These are phyloP conservation scores for Tamias sibiricus DNA, from an alignment of 2,113 vertebrate genomes.

Conservation along the genomic window DNA sequence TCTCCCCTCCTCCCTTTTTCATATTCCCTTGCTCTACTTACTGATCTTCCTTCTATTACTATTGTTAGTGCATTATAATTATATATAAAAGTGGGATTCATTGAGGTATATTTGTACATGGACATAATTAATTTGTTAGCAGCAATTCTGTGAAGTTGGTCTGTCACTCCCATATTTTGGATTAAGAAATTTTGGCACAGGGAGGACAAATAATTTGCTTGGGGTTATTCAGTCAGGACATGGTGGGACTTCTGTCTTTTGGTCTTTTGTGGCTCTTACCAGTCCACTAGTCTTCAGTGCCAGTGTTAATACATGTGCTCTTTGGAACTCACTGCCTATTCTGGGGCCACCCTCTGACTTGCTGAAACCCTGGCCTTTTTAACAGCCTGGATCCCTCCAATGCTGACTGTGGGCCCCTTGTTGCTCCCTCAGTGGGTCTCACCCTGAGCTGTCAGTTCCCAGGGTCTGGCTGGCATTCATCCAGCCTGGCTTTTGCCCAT, in stretches of 20 bases:
- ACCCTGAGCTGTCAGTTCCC: rapidly evolving
- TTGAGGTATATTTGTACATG: too few relatives aligned
- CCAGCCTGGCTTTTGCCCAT: not conserved
- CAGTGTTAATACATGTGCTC: not conserved
- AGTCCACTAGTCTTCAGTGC: not conserved
- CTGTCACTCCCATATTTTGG: not conserved
- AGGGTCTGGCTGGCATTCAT: not conserved
- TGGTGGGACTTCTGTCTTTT: not conserved
- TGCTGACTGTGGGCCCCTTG: too few relatives aligned
- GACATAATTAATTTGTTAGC: too few relatives aligned
- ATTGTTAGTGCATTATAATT: too few relatives aligned
- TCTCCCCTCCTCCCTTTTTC: too few relatives aligned
- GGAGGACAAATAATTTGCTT: not conserved
- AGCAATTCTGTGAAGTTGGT: not conserved
- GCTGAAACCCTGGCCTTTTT: not conserved
- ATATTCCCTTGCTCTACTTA: too few relatives aligned
- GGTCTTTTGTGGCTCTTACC: not conserved
- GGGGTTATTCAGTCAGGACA: not conserved
- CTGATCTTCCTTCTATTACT: too few relatives aligned
- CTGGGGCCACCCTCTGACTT: not conserved
- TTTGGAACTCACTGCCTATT: not conserved
- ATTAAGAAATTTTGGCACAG: not conserved
- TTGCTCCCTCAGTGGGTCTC: not conserved
- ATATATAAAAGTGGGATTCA: too few relatives aligned
- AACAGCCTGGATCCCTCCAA: not conserved